Evolutionary conservation across 2,113 vertebrate species (phyloP).

Genomic region (Siniperca chuatsi): DNA sequence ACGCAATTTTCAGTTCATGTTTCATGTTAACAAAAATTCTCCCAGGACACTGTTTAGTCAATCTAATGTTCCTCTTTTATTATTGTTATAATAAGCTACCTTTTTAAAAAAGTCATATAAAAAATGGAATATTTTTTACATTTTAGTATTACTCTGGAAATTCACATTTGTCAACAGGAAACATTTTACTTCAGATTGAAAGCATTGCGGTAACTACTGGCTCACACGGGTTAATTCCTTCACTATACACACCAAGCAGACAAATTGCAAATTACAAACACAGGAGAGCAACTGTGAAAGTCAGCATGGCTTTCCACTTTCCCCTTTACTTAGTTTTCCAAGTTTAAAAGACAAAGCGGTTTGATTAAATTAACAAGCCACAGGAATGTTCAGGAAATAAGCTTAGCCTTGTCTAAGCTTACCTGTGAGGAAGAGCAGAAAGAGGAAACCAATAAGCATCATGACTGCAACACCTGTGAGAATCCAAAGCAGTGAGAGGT

Average conservation of each 20-base stretch:
- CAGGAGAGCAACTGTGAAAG: background rate
- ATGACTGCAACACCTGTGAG: slow-evolving; percentile 6
- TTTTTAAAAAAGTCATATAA: background rate
- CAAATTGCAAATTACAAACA: background rate
- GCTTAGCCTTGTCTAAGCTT: slow-evolving; percentile 14
- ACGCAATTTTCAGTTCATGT: background rate
- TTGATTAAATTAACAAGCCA: background rate
- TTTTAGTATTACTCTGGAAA: background rate
- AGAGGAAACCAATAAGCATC: slow-evolving; percentile 31
- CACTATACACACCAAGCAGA: background rate
- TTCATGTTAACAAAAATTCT: background rate
- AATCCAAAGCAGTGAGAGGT: background rate
- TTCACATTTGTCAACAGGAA: background rate
- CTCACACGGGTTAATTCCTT: background rate
- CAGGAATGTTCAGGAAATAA: background rate
- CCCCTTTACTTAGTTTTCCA: background rate
- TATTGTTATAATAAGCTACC: background rate
- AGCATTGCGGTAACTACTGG: background rate
- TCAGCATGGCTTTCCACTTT: background rate
- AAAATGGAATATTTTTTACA: background rate
- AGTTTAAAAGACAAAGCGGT: background rate
- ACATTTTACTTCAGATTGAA: background rate
- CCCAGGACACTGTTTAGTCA: background rate
- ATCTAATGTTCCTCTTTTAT: background rate
- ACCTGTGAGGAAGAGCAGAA: slow-evolving; percentile 66